These are phyloP conservation scores for Catostomus latipinnis DNA, from an alignment of 2,797 vertebrate species.

Conservation along the genomic window DNA sequence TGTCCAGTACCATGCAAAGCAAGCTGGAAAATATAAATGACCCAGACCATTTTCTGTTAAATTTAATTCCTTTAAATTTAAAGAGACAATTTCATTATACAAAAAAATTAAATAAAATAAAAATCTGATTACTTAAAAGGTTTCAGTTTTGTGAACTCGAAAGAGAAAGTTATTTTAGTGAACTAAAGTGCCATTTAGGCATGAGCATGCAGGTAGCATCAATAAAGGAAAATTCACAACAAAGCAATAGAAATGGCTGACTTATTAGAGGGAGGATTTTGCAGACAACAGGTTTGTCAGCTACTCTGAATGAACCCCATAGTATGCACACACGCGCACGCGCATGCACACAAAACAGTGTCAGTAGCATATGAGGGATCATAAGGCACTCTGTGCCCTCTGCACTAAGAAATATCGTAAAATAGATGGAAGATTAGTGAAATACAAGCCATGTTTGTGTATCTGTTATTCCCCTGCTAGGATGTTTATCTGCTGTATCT, in stretches of 20 bases:
- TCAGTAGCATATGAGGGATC: not conserved
- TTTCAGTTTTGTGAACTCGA: no score
- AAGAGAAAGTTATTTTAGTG: not conserved
- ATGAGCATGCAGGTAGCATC: slow-evolving; percentile 35
- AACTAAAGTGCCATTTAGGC: slow-evolving; percentile 1
- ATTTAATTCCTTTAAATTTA: no score
- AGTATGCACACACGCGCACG: not conserved
- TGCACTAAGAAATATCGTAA: not conserved
- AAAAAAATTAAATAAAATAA: no score
- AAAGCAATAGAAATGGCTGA: slow-evolving; percentile 36
- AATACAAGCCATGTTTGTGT: slow-evolving; percentile 2
- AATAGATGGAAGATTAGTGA: not conserved
- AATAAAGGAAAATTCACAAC: slow-evolving; percentile 13
- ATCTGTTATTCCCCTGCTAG: no score
- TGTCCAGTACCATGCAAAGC: no score
- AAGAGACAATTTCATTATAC: no score
- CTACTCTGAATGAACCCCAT: slow-evolving; percentile 25
- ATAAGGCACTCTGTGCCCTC: not conserved
- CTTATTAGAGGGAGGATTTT: slow-evolving; percentile 18
- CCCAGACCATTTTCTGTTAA: no score
- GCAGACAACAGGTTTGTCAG: slow-evolving; percentile 38
- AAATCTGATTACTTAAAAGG: no score
- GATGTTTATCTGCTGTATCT: no score
- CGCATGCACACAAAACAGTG: not conserved
- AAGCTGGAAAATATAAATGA: no score